Evolutionary conservation across 1,140 invertebrate species (phyloP).

Genomic region (Prorops nasuta): DNA sequence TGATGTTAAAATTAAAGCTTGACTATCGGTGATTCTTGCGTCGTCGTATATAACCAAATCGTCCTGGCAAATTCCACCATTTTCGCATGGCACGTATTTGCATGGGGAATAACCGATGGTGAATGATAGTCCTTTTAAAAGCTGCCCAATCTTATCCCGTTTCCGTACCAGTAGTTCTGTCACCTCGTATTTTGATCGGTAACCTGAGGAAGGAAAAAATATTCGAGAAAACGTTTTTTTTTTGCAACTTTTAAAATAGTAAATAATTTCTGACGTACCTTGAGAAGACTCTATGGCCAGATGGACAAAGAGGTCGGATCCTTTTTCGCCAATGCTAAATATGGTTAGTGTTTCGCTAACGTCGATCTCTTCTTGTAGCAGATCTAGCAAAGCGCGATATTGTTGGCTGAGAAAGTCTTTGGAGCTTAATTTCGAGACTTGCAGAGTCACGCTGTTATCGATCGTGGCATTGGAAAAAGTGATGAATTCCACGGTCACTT

Average conservation of each 20-base stretch:
- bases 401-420: slow-evolving; percentile 71
- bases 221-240: too few relatives aligned
- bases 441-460: slow-evolving; percentile 77
- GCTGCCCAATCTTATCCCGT: slow-evolving; percentile 61
- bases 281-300: slow-evolving; percentile 62
- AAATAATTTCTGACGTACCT: slow-evolving; percentile 24
- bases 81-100: slow-evolving; percentile 67
- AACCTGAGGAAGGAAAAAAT: slow-evolving; percentile 42
- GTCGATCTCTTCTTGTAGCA: slow-evolving; percentile 65
- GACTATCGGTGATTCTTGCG: slow-evolving; percentile 73
- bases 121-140: slow-evolving; percentile 62
- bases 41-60: slow-evolving; percentile 68
- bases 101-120: slow-evolving; percentile 75
- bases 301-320: slow-evolving; percentile 63
- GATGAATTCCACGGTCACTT: slow-evolving; percentile 78
- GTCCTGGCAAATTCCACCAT: slow-evolving; percentile 75
- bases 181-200: slow-evolving; percentile 63
- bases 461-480: slow-evolving; percentile 79
- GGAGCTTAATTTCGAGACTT: slow-evolving; percentile 71
- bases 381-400: slow-evolving; percentile 72
- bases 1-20: slow-evolving; percentile 75
- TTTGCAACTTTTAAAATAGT: not conserved
- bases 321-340: slow-evolving; percentile 72
- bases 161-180: slow-evolving; percentile 65
- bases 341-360: slow-evolving; percentile 66